Base-by-base conservation (phyloP, 2,888 invertebrate species). In the Lypha dubia region DNA sequence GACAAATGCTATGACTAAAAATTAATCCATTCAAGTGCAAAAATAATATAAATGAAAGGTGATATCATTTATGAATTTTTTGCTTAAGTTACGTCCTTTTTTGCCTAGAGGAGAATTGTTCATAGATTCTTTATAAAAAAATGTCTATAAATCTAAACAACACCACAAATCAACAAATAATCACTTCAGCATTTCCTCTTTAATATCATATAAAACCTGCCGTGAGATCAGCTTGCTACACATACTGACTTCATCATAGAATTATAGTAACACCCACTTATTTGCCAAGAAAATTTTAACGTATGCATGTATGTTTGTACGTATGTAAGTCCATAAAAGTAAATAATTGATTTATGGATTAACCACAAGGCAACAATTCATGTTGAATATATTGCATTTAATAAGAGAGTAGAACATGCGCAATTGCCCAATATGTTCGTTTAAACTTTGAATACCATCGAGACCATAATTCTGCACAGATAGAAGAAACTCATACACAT, bases 151-250 rank as follows among this genome's bases (percentile, higher is more conserved):
- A 84, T 84, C 84, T 81, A 68, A 77, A 60, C 81, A 84, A 84
- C 84, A 84, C 84, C 77, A 84, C 84, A 84, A 84, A 84, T 84
- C 84, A 84, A 51, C 84, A 81, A 84, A 81, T 81, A 84, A 84
- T 84, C 84, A 84, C 84, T 77, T 77, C 51, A 63, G 24, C 62
- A 77, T 77, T 81, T 84, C 73, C 84, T 84, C 38, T 77, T 74
- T 62, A n/a, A 32, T 60, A 60, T 32, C 75, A 58, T 28, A 20
- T 41, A 32, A 81, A 63, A 77, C 80, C 74, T 77, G 84, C 84
- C 77, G 58, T 77, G 77, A 81, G 53, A 74, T 38, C 38, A 13
- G 38, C 74, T 81, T 74, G 44, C 73, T 28, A 5, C 28, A 28
- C 28, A 28, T 28, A 28, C 28, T 2, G 5, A 58, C 63, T 58